Evolutionary conservation across 2,797 vertebrate species (phyloP), one percentile per base, ranked within the genome.

Genomic region (Sylvilagus floridanus): DNA sequence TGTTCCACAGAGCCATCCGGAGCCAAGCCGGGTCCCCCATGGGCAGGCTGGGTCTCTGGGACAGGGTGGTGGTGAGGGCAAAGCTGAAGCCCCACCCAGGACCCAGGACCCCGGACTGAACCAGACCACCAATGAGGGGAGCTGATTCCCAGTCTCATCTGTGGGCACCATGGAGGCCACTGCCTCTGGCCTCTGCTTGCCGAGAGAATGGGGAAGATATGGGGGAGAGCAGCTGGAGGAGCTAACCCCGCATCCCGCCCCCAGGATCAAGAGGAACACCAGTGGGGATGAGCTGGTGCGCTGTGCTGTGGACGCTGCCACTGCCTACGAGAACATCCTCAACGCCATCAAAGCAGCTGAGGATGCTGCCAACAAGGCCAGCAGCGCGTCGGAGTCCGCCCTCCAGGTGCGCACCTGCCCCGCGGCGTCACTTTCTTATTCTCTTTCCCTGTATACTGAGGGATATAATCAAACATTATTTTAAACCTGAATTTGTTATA

Each of bases 281-380:
- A 99, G 99, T 42, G 98, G 97, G 30, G 98, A 98, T 0, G 92
- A 99, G 4, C 97, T 99, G 68, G 99, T 99, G 14, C 98, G 98
- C 35, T 97, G 99, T 0, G 99, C 99, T 16, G 98, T 99, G 94
- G 98, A 99, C 2, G 99, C 99, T 11, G 99, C 99, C 24, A 98
- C 98, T 0, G 99, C 99, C 82, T 99, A 99, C 88, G 99, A 99
- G 97, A 99, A 98, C 97, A 99, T 99, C 96, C 99, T 99, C 47
- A 98, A 98, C 1, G 99, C 99, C 54, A 98, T 99, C 90, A 99
- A 98, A 60, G 99, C 98, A 0, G 99, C 99, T 0, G 99, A 99
- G 95, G 98, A 98, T 9, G 99, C 99, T 0, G 99, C 99, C 35
- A 98, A 98, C 11, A 98, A 99, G 95, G 99, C 99, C 82, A 97